Evolutionary conservation across 1,140 invertebrate genomes (phyloP).

Genomic region (Drosophila bipectinata): DNA sequence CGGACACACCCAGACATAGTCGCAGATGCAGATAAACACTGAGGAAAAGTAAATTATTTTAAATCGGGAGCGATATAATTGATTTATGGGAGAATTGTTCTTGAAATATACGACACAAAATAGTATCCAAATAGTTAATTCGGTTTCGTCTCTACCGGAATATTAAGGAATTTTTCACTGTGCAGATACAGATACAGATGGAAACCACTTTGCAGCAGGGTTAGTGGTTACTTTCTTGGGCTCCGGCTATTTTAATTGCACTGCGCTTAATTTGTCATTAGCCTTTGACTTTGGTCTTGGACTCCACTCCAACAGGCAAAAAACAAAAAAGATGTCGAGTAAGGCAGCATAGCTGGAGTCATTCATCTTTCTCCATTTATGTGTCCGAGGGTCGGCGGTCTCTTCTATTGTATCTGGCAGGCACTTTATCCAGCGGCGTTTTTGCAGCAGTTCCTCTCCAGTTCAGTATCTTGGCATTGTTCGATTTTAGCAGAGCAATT

Average conservation of each 20-base stretch:
- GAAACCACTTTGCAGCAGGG: constrained; percentile 16
- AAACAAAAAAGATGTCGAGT: neutral
- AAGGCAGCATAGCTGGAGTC: constrained; percentile 40
- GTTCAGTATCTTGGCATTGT: constrained; percentile 39
- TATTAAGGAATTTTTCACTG: constrained; percentile 3
- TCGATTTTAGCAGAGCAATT: constrained; percentile 75
- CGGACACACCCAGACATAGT: constrained; percentile 53
- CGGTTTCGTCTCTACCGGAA: neutral
- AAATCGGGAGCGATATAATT: neutral
- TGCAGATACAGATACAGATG: constrained; percentile 34
- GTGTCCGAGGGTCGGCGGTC: constrained; percentile 33
- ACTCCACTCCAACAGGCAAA: constrained; percentile 23
- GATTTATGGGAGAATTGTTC: neutral
- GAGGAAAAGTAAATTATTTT: neutral
- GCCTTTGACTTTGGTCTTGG: constrained; percentile 68
- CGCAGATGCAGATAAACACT: constrained; percentile 24
- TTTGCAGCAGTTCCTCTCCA: constrained; percentile 17
- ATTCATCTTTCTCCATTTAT: constrained; percentile 67
- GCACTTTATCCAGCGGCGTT: constrained; percentile 37
- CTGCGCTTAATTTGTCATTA: constrained; percentile 77
- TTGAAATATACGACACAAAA: neutral
- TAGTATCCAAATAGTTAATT: neutral
- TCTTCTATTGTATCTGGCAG: constrained; percentile 40
- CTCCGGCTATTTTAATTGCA: constrained; percentile 67
- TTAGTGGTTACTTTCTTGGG: constrained; percentile 30